Conservation (phyloP, 2,888 invertebrate genomes). For the Blastobasis adustella region DNA sequence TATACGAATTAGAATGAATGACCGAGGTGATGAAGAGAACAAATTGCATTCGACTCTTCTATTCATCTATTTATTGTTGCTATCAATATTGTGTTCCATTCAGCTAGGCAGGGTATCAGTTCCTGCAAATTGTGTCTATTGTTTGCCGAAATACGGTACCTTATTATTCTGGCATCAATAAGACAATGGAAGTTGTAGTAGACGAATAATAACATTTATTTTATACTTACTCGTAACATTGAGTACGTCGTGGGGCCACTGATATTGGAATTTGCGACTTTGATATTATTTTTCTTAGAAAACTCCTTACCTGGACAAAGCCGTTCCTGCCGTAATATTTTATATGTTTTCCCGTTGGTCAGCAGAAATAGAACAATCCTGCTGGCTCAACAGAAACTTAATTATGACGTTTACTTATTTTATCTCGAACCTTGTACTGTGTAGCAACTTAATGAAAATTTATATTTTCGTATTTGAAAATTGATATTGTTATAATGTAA, state of each 20-base stretch:
- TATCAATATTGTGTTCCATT: background rate
- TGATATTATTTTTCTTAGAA: conserved; percentile 4
- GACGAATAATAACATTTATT: conserved; percentile 1
- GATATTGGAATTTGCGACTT: conserved; percentile 4
- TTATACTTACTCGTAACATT: background rate
- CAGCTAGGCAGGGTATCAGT: no score
- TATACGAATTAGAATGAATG: no score
- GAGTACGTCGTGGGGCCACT: background rate
- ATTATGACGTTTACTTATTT: background rate
- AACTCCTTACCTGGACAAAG: conserved; percentile 1
- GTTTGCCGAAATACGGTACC: no score
- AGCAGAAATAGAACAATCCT: background rate
- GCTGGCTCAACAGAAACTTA: background rate
- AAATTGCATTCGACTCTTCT: background rate
- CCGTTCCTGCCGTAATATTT: background rate
- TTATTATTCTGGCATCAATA: no score
- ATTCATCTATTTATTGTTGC: background rate
- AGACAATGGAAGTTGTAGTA: conserved; percentile 1
- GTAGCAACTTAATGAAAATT: no score
- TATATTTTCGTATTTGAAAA: no score
- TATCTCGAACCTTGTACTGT: no score
- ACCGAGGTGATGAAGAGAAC: background rate
- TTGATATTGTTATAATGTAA: no score
- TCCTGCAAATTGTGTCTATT: no score
- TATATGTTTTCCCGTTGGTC: background rate